Base-by-base conservation (phyloP, 1,140 invertebrate genomes). In the Pomacea maculata region DNA sequence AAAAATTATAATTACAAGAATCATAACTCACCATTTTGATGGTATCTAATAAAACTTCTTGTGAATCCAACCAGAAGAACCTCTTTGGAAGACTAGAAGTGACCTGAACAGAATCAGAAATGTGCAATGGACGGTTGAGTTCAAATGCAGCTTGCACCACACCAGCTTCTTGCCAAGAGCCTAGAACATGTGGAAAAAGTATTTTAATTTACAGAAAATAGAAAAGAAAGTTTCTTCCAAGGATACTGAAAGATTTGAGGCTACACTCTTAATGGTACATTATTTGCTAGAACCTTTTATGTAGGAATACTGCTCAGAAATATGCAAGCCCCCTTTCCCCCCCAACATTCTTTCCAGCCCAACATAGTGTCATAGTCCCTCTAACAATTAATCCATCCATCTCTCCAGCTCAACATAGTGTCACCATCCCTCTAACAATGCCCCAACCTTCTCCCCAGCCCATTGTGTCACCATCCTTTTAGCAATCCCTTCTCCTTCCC, bases 141-240 rank as follows among this genome's bases (percentile, higher is more conserved):
- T 88, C 86, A 80, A 90, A 90, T 7, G 91, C 90, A 73, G 87
- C 84, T 64, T 91, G 87, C 68, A 91, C 91, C 9, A 92, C 91
- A 54, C 88, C 90, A 82, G 91, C 88, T 76, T 87, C 83, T 73
- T 92, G 92, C 61, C 91, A 90, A 63, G 82, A 88, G 54, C 91
- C 92, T 92, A 81, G 7, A 86, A 75, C 68, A 85, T 19, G 83
- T 19, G 65, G 63, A 12, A 82, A 75, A 25, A 0, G 3, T 63
- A 52, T 25, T 54, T 45, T 19, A n/a, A 25, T 29, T 12, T 2
- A 45, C 21, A n/a, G 34, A 75, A 75, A 21, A 5, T 2, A 21
- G 55, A n/a, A 25, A 19, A 52, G 3, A 19, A 19, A 6, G 2
- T 75, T 29, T 75, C 29, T 75, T 19, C 1, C 4, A 2, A 14